phyloP scores from a whole-genome alignment of 1,140 invertebrate species.

The Bombus turneri region DNA sequence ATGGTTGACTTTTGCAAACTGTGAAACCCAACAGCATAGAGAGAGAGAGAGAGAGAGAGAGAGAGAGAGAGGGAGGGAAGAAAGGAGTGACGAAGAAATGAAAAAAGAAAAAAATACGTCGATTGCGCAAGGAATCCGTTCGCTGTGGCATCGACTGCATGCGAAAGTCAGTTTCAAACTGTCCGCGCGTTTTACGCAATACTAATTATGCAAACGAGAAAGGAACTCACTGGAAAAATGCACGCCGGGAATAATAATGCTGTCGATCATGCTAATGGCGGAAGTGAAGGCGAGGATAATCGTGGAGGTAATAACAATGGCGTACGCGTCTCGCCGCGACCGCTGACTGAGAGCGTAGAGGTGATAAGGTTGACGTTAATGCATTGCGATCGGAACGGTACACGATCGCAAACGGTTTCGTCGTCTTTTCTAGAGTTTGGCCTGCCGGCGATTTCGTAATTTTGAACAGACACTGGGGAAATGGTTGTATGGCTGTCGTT shows the following conservation, averaged over 20 bases:
- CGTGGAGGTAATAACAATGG: slow-evolving; percentile 60
- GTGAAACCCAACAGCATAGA: too few relatives aligned
- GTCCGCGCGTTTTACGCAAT: slow-evolving; percentile 60
- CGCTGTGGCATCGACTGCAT: slow-evolving; percentile 28
- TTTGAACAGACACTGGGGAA: slow-evolving; percentile 3
- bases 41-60: too few relatives aligned
- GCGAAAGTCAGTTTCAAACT: slow-evolving; percentile 28
- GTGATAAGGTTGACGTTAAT: slow-evolving; percentile 63
- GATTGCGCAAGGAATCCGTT: slow-evolving; percentile 40
- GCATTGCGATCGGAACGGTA: slow-evolving; percentile 51
- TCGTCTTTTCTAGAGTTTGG: slow-evolving; percentile 30
- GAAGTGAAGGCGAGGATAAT: slow-evolving; percentile 59
- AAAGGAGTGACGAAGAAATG: too few relatives aligned
- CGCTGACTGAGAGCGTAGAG: slow-evolving; percentile 32
- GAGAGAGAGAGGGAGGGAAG: too few relatives aligned
- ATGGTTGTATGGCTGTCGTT: slow-evolving; percentile 18
- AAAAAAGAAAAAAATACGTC: not conserved
- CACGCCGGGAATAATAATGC: slow-evolving; percentile 66
- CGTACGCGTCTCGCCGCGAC: slow-evolving; percentile 19
- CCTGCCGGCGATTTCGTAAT: slow-evolving; percentile 20
- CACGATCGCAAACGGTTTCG: slow-evolving; percentile 39
- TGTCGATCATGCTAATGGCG: slow-evolving; percentile 68
- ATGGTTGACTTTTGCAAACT: not conserved
- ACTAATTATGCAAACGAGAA: slow-evolving; percentile 64
- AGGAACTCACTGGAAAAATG: slow-evolving; percentile 53